These are phyloP conservation scores for Pantherophis vulpinus DNA, from an alignment of 2,797 vertebrate species.

Conservation along the genomic window DNA sequence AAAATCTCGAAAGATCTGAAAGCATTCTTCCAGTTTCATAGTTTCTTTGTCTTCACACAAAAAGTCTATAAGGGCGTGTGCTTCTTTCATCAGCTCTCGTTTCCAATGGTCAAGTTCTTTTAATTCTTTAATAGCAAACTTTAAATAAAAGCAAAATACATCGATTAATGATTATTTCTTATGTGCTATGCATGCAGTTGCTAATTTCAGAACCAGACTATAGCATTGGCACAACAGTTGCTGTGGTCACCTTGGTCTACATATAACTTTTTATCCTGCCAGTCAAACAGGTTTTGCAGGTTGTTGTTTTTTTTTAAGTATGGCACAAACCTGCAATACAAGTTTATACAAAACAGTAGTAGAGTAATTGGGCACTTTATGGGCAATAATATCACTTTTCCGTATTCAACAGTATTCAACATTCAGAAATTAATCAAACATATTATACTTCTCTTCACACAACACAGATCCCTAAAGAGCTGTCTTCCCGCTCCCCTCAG, in stretches of 20 bases:
- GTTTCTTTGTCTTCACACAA: slow-evolving; percentile 98
- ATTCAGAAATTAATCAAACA: neutral
- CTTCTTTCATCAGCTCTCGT: slow-evolving; percentile 83
- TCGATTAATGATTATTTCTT: neutral
- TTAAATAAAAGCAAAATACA: slow-evolving; percentile 30
- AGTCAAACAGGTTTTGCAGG: neutral
- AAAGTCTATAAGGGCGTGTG: slow-evolving; percentile 91
- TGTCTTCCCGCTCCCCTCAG: neutral
- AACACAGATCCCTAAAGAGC: neutral
- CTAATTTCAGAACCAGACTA: neutral
- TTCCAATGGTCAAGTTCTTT: slow-evolving; percentile 85
- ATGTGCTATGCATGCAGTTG: neutral
- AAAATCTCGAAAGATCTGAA: slow-evolving; percentile 97
- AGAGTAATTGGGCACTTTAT: neutral
- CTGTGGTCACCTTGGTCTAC: neutral
- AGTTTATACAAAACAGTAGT: neutral
- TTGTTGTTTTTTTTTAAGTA: neutral
- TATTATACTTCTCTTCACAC: neutral
- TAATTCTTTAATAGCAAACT: slow-evolving; percentile 84
- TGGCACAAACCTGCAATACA: neutral
- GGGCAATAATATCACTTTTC: neutral
- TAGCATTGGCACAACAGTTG: neutral
- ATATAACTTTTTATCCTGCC: neutral
- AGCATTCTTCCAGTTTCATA: slow-evolving; percentile 95
- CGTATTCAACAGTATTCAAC: neutral